Conservation (phyloP, 2,797 vertebrate genomes). For the Taenioides sp. region DNA sequence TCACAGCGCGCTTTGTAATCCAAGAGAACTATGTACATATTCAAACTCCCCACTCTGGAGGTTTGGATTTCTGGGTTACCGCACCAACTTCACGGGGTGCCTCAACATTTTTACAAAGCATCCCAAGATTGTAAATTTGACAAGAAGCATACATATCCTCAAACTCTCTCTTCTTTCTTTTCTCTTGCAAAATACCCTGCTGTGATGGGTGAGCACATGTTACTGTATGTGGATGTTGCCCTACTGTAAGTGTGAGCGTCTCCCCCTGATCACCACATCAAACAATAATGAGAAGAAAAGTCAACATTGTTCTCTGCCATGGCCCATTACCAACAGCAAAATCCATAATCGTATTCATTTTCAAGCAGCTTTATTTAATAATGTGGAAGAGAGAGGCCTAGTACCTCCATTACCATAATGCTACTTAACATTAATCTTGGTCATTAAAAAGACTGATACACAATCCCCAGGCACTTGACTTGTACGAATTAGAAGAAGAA, state of each 20-base stretch:
- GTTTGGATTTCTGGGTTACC: constrained; percentile 51
- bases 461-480: constrained; percentile 65
- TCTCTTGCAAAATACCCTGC: constrained; percentile 29
- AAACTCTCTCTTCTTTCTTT: constrained; percentile 32
- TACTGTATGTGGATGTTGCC: constrained; percentile 45
- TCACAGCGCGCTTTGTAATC: constrained; percentile 40
- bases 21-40: constrained; percentile 50
- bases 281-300: constrained; percentile 68
- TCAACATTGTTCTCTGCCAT: constrained; percentile 70
- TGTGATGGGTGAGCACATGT: constrained; percentile 45
- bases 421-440: constrained; percentile 81
- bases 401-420: constrained; percentile 78
- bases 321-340: constrained; percentile 75
- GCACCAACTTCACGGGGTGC: constrained; percentile 43
- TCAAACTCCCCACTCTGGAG: constrained; percentile 40
- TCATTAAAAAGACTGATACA: constrained; percentile 79
- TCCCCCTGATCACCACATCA: constrained; percentile 69
- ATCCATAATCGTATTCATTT: constrained; percentile 78
- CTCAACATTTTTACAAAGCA: constrained; percentile 34
- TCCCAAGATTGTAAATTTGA: constrained; percentile 42
- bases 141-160: constrained; percentile 40
- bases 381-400: constrained; percentile 77
- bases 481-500: constrained; percentile 55
- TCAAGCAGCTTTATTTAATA: constrained; percentile 85
- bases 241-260: constrained; percentile 10